Percentiles rank a stretch among this genome's conserved stretches.
Conservation (phyloP, 2,888 invertebrate genomes). For the Lepetodrilus schrolli region DNA sequence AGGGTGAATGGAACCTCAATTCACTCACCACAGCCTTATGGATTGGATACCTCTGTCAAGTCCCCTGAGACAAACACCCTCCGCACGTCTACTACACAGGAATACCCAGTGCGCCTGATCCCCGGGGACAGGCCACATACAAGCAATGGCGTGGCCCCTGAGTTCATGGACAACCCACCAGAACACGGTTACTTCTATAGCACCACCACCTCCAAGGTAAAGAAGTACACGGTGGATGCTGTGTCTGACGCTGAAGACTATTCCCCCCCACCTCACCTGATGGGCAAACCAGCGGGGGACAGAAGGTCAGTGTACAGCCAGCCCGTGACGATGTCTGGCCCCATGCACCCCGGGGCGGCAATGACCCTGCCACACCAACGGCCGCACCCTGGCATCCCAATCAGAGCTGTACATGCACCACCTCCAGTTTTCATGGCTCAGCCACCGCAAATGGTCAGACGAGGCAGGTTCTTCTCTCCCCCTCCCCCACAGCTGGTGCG, state of each 20-base stretch:
- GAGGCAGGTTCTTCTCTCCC: conserved; percentile 66
- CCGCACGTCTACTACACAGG: conserved; percentile 11
- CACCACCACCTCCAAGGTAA: conserved; percentile 58
- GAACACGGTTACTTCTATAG: conserved; percentile 70
- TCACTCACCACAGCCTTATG: not conserved
- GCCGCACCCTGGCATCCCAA: conserved; percentile 32
- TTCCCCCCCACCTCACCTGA: conserved; percentile 30
- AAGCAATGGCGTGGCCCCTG: conserved; percentile 48
- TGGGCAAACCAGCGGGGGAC: not conserved
- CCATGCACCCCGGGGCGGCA: conserved; percentile 4
- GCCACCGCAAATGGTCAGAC: conserved; percentile 17
- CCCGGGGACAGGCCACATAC: conserved; percentile 46
- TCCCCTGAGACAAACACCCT: conserved; percentile 21
- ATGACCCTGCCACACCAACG: conserved; percentile 32
- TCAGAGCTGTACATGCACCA: conserved; percentile 27
- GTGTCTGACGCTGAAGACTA: conserved; percentile 36
- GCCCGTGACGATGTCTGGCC: not conserved
- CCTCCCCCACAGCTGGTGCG: conserved; percentile 55
- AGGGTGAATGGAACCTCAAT: conserved; percentile 34
- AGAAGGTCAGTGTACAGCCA: conserved; percentile 5
- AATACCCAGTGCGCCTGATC: conserved; percentile 47
- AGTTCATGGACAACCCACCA: conserved; percentile 67
- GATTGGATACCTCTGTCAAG: not conserved
- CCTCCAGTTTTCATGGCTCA: conserved; percentile 31
- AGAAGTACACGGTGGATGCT: conserved; percentile 63